Base-by-base conservation (phyloP, 2,888 invertebrate species). In the Stenoptilia bipunctidactyla region DNA sequence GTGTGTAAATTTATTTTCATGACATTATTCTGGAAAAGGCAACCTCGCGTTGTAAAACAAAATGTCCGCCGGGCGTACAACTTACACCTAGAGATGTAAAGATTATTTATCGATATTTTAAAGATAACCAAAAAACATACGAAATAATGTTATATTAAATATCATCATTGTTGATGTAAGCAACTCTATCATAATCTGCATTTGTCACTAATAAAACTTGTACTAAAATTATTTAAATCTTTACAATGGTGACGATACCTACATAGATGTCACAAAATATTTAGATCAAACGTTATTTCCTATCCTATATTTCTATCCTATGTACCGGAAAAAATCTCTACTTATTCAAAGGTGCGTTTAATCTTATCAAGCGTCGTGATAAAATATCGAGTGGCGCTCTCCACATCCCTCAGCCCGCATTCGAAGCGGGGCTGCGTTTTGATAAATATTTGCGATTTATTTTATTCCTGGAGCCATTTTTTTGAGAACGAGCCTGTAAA, bases 391-490 rank as follows among this genome's bases (percentile, higher is more conserved):
- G 20, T 30, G 12, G 2, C 12, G 4, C 10, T 30, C 30, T 2
- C n/a, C 30, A 49, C 58, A 56, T 55, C 61, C 53, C 62, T 56
- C 51, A 45, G 53, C 60, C 56, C 54, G 50, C 54, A 60, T 54
- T 51, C 51, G 49, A 51, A 52, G 47, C 53, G 53, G 55, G 51
- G 20, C 20, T 58, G 58, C 57, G 57, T 63, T 74, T 73, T 77
- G 79, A 80, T 79, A 80, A 75, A 80, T 70, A 73, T 73, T 69
- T 64, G 67, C 75, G 53, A 77, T 80, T 79, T 77, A 75, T 74
- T 73, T 70, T 59, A 66, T 66, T 70, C 62, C 62, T 58, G 57
- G 55, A 58, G 69, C 62, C 60, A 77, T 76, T 76, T 77, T 20
- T 75, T 73, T 64, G 58, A 66, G 66, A 67, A 64, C 62, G 58